Evolutionary conservation across 2,113 vertebrate genomes (phyloP).

Genomic region (Bagarius yarrelli): DNA sequence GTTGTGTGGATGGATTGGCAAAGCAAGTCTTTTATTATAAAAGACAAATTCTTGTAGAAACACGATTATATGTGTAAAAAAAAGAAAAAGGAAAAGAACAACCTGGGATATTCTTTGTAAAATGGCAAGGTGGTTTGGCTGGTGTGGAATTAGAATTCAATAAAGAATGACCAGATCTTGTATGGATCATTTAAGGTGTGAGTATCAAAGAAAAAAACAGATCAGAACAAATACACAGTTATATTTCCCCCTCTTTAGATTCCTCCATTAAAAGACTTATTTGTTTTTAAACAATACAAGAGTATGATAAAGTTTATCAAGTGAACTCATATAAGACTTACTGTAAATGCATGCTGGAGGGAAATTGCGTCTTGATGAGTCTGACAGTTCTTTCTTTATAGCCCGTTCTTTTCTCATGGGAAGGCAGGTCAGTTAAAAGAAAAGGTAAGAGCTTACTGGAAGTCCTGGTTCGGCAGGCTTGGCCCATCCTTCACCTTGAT

Average conservation of each 20-base stretch:
- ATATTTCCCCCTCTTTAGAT: background rate
- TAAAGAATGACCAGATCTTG: background rate
- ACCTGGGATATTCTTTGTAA: background rate
- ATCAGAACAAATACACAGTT: background rate
- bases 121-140: background rate
- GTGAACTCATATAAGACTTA: constrained; percentile 11
- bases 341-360: constrained; percentile 37
- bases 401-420: constrained; percentile 39
- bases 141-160: constrained; percentile 12
- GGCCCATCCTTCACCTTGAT: constrained; percentile 45
- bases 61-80: background rate
- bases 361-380: constrained; percentile 23
- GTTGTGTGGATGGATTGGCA: constrained; percentile 15
- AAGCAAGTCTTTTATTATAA: constrained; percentile 17
- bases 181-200: background rate
- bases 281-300: constrained; percentile 3
- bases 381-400: constrained; percentile 39
- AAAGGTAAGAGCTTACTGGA: constrained; percentile 48
- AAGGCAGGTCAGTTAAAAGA: constrained; percentile 40
- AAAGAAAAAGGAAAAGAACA: background rate
- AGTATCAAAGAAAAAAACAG: background rate
- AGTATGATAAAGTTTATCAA: background rate
- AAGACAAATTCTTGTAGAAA: background rate
- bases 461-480: constrained; percentile 53
- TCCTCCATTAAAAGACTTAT: background rate